Evolutionary conservation across 2,888 invertebrate species (phyloP).

Genomic region (Yponomeuta cagnagella): DNA sequence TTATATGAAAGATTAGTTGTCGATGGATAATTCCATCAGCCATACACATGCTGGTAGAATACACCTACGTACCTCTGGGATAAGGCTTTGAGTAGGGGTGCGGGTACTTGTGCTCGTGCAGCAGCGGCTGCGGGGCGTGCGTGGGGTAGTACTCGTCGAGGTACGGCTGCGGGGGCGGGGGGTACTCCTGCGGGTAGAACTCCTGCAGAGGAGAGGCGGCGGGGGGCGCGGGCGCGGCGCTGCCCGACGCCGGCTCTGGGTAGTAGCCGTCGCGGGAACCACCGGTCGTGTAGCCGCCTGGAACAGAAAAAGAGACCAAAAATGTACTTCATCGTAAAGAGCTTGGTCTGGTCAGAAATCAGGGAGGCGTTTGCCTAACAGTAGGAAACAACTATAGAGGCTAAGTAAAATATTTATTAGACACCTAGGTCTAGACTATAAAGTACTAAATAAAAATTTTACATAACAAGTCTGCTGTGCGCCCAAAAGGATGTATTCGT

Average conservation of each 20-base stretch:
- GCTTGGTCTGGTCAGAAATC: no score
- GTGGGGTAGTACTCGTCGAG: constrained; percentile 83
- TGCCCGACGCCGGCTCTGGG: constrained; percentile 54
- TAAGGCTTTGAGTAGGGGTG: constrained; percentile 82
- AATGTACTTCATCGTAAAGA: no score
- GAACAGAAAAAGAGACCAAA: constrained; percentile 23
- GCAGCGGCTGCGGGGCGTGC: constrained; percentile 76
- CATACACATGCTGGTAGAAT: neutral
- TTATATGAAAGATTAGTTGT: no score
- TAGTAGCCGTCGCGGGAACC: constrained; percentile 73
- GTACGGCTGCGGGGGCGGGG: constrained; percentile 77
- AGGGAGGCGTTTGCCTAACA: no score
- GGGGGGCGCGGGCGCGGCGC: constrained; percentile 43
- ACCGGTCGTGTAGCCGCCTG: constrained; percentile 75
- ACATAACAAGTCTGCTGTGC: no score
- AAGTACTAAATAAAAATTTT: no score
- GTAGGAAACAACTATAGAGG: no score
- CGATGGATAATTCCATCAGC: no score
- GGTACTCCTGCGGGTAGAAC: constrained; percentile 51
- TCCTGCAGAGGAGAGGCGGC: constrained; percentile 72
- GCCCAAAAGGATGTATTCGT: no score
- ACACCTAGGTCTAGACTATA: no score
- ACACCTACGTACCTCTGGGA: constrained; percentile 75
- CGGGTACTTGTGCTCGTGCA: constrained; percentile 82
- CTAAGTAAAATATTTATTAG: no score